Evolutionary conservation across 2,797 vertebrate species (phyloP), one percentile per base, ranked within the genome.

Genomic region (Natrix natrix): DNA sequence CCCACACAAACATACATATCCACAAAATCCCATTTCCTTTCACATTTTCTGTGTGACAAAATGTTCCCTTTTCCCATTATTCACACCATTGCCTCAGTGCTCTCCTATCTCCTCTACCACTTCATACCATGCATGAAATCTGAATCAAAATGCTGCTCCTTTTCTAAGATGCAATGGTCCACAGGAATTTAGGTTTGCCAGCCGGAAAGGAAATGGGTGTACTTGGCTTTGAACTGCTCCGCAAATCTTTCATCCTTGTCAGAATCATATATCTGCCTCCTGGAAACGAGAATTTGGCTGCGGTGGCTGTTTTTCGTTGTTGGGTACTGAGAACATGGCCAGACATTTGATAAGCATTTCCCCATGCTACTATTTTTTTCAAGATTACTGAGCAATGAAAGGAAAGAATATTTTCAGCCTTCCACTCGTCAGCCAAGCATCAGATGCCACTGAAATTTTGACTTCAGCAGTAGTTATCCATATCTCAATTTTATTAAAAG

Each of bases 101-200:
- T 93, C 57, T 90, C 89, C 74, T 89, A 87, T 57, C 74, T 55
- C 56, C n/a, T 90, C n/a, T 37, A 8, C 37, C 61, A 57, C 26
- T 87, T 54, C 61, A 60, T 37, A 37, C 22, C 26, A 59, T 26
- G 91, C 88, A 57, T 83, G 83, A 92, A 94, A 91, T 78, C 91
- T 87, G 83, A 54, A 60, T 0, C 13, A 93, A 32, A 92, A 59
- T 22, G 22, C 24, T 8, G 61, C 60, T 74, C 32, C 8, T 1
- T 69, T 90, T 90, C 55, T 54, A 7, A 92, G 32, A 78, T 48
- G 1, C n/a, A 26, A 1, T 7, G 0, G 17, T 54, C 87, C 69
- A 66, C 78, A 12, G 78, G 66, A 94, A 90, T 54, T 37, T 86
- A 12, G 48, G 22, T 20, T 0, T 24, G 7, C 7, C 0, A 6